Base-by-base conservation (phyloP, 2,113 vertebrate genomes). In the Nesospiza acunhae region DNA sequence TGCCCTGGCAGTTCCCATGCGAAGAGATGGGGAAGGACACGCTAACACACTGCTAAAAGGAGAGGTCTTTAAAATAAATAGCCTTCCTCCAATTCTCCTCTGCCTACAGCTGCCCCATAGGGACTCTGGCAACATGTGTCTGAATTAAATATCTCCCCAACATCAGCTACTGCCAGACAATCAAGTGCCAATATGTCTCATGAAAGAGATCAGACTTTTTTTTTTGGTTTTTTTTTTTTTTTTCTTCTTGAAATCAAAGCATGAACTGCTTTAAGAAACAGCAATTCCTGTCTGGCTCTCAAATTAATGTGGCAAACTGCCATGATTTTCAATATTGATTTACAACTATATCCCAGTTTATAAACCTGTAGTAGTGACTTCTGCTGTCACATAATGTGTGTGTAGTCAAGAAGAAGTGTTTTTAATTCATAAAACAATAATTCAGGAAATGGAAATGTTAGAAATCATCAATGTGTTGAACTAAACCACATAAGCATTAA, bases 251-350 rank as follows among this genome's bases (percentile, higher is more conserved):
- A 58, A 95, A 63, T 67, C 33, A 60, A 73, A 30, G 28, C 23
- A 8, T 30, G 72, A 78, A 68, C 19, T 75, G 16, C 26, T 85
- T 73, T 84, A 53, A 85, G 27, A 74, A 88, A 56, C 18, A 84
- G 6, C 33, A 92, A 27, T 33, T 88, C 55, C 33, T 2, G 0
- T 35, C 67, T 89, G 49, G 30, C 12, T 23, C 37, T 60, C 53
- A 85, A 96, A 96, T 92, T 90, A 93, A 33, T 0, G 1, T 95
- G 90, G 39, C 55, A 94, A 81, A 84, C 18, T 90, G 59, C 68
- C 83, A 92, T 70, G 42, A 47, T 92, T 90, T 94, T 94, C 83
- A 77, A 11, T 73, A 80, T 10, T 80, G 83, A 84, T 86, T 94
- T 93, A 66, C 37, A 90, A 13, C 44, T 27, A 44, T 0, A 15